Conservation (phyloP, 2,797 vertebrate genomes). For the Eulemur mongoz region DNA sequence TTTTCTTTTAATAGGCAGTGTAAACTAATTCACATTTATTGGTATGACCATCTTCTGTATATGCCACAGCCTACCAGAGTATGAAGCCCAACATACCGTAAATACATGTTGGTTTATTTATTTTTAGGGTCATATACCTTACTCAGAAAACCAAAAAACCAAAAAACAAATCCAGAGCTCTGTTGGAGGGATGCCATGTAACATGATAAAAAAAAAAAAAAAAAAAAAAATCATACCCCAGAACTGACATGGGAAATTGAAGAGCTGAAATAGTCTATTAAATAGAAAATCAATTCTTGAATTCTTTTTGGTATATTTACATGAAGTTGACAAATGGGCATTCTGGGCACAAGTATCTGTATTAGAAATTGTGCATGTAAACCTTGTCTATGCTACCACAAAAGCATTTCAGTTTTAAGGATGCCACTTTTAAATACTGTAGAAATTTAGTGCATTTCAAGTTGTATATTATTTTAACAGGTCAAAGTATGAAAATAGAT, state of each 20-base stretch:
- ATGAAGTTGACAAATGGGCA: background rate
- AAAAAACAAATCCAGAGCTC: background rate
- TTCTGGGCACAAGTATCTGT: background rate
- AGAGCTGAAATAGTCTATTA: background rate
- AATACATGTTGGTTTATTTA: background rate
- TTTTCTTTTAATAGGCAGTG: background rate
- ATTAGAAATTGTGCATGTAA: constrained; percentile 6
- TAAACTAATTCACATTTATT: background rate
- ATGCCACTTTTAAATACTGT: constrained; percentile 30
- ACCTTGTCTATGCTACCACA: background rate
- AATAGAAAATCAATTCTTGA: constrained; percentile 37
- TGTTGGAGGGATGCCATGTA: background rate
- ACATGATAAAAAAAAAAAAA: constrained; percentile 35
- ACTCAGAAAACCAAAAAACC: background rate
- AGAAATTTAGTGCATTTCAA: constrained; percentile 42
- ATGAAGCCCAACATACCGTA: background rate
- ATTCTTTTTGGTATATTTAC: constrained; percentile 35
- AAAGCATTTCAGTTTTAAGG: constrained; percentile 25
- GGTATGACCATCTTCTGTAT: background rate
- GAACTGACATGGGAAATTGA: background rate
- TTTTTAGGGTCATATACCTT: constrained; percentile 12
- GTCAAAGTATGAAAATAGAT: constrained; percentile 51
- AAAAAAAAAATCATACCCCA: background rate
- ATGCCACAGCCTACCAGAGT: background rate
- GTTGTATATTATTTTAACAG: constrained; percentile 41